Evolutionary conservation across 2,113 vertebrate species (phyloP).

Genomic region (Psilopsiagon aymara): DNA sequence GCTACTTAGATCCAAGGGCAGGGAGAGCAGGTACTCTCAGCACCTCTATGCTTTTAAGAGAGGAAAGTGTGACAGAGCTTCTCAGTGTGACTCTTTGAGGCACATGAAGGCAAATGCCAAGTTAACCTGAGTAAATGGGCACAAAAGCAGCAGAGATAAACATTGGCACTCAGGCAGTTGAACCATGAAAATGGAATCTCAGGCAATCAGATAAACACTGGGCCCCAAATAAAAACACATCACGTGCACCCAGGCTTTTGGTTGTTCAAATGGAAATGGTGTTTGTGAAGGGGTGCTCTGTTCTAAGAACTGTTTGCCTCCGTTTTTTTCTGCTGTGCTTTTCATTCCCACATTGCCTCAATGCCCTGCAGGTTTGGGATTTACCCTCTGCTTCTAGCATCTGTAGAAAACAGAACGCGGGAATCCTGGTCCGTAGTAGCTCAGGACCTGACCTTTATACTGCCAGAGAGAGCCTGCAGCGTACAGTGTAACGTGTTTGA

Average conservation of each 20-base stretch:
- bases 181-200: constrained; percentile 23
- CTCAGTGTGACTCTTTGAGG: not conserved
- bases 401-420: not conserved
- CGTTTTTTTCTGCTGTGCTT: not conserved
- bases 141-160: constrained; percentile 61
- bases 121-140: constrained; percentile 46
- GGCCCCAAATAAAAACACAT: not conserved
- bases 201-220: not conserved
- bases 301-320: not conserved
- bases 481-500: not conserved
- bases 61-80: not conserved
- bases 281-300: constrained; percentile 15
- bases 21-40: not conserved
- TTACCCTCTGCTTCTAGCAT: not conserved
- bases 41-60: not conserved
- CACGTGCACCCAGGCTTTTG: not conserved
- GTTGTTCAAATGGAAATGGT: constrained; percentile 43
- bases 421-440: not conserved
- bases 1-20: not conserved
- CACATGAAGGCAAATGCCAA: not conserved
- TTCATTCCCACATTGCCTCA: not conserved
- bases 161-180: not conserved
- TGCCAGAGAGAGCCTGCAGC: not conserved
- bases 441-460: not conserved
- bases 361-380: not conserved